Evolutionary conservation across 2,113 vertebrate species (phyloP).

Genomic region (Pygoscelis adeliae): DNA sequence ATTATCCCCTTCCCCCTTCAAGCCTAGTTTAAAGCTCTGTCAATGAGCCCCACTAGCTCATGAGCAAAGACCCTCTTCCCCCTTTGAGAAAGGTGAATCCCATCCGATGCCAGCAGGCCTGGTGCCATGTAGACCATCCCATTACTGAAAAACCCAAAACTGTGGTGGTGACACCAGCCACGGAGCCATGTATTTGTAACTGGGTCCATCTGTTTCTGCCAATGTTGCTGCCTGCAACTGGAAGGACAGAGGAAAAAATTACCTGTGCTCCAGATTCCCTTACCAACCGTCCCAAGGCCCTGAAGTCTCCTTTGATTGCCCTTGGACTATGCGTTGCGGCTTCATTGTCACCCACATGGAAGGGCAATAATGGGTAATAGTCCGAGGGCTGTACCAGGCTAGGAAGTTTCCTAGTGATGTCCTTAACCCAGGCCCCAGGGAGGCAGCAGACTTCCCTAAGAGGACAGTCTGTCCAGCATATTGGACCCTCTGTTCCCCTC

Average conservation of each 20-base stretch:
- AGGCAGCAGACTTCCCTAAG: background rate
- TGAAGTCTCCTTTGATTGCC: background rate
- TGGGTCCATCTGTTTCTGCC: background rate
- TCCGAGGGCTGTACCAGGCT: background rate
- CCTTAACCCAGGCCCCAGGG: background rate
- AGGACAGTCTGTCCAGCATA: background rate
- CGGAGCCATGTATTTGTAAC: background rate
- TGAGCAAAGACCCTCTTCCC: background rate
- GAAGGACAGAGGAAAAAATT: background rate
- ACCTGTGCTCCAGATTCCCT: background rate
- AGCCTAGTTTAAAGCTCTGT: background rate
- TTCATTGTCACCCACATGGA: background rate
- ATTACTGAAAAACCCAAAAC: background rate
- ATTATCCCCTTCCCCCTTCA: background rate
- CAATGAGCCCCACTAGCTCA: background rate
- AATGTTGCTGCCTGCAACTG: background rate
- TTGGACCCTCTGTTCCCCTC: background rate
- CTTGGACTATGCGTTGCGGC: too few relatives aligned
- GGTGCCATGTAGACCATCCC: background rate
- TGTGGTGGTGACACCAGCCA: background rate
- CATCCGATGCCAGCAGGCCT: background rate
- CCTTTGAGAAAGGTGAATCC: background rate
- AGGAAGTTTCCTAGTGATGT: background rate
- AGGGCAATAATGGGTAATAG: background rate
- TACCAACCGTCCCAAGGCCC: background rate